Conservation (phyloP, 2,797 vertebrate genomes). For the Oreortyx pictus region DNA sequence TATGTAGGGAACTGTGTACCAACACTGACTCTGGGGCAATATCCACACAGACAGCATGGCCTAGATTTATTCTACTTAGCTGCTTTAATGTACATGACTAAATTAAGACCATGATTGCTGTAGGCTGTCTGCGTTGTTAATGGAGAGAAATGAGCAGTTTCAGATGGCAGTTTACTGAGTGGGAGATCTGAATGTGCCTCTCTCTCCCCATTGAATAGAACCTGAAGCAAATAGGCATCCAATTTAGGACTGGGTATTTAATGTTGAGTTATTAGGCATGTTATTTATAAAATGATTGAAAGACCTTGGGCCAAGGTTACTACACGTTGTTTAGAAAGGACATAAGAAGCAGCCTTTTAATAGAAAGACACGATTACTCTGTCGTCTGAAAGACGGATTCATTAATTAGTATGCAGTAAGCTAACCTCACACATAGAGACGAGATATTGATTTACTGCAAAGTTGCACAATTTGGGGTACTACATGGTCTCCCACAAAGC, state of each 20-base stretch:
- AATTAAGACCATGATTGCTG: constrained; percentile 3
- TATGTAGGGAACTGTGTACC: neutral
- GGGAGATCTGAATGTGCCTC: neutral
- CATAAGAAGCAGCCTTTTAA: neutral
- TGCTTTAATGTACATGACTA: constrained; percentile 39
- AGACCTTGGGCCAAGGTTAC: neutral
- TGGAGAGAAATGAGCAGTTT: constrained; percentile 33
- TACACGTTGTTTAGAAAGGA: neutral
- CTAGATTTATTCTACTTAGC: constrained; percentile 30
- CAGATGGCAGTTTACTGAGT: neutral
- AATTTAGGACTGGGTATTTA: neutral
- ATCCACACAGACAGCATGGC: neutral
- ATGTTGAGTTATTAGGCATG: neutral
- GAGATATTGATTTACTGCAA: neutral
- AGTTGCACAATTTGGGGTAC: neutral
- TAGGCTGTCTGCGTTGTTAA: constrained; percentile 37
- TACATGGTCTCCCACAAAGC: neutral
- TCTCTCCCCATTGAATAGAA: neutral
- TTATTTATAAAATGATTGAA: neutral
- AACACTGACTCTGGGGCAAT: neutral
- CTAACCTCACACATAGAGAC: neutral
- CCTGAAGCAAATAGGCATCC: neutral
- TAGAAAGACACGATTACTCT: neutral
- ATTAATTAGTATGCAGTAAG: neutral
- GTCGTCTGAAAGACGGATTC: neutral